Conservation (phyloP, 2,888 invertebrate species). For the Acanthosepion pharaonis region DNA sequence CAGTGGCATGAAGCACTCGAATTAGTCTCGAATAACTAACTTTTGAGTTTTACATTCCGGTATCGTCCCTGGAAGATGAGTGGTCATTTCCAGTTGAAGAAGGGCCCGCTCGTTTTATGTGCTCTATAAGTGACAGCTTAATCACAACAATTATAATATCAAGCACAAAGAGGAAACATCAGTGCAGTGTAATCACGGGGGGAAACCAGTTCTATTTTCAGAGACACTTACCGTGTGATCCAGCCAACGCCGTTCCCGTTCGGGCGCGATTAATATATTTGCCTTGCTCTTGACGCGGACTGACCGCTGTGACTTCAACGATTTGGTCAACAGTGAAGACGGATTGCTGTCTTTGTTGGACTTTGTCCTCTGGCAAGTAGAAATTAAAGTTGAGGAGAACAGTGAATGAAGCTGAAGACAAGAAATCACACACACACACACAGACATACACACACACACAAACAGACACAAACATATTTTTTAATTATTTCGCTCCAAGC, state of each 20-base stretch:
- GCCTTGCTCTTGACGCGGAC: background rate
- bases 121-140: slow-evolving; percentile 33
- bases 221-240: background rate
- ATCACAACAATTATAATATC: background rate
- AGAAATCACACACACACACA: background rate
- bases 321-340: background rate
- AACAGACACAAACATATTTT: too few relatives aligned
- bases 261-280: background rate
- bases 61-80: background rate
- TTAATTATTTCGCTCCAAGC: too few relatives aligned
- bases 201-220: background rate
- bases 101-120: background rate
- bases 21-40: background rate
- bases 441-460: too few relatives aligned
- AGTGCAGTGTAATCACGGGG: background rate
- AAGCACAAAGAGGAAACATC: background rate
- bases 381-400: background rate
- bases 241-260: background rate
- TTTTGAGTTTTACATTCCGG: background rate
- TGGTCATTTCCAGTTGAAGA: slow-evolving; percentile 33
- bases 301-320: background rate
- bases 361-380: background rate
- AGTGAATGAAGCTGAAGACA: background rate
- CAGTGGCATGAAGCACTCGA: background rate
- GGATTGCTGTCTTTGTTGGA: background rate